Evolutionary conservation across 1,140 invertebrate genomes (phyloP), one percentile per base, ranked within the genome.

Genomic region (Campoletis sonorensis): DNA sequence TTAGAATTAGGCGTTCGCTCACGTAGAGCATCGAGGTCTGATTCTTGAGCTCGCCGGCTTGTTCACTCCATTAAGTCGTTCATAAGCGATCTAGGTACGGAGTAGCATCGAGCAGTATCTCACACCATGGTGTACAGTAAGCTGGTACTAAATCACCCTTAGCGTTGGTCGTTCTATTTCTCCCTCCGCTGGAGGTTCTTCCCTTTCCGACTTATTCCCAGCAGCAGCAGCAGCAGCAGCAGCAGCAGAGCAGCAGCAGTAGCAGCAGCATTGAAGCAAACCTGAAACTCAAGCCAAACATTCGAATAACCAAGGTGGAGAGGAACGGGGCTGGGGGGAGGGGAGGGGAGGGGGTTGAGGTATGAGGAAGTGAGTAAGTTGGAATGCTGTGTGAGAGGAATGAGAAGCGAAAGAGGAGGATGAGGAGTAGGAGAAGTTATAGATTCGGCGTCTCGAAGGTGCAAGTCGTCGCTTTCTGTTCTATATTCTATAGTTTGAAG

Each of bases 31-130:
- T n/a, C 54, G 76, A 77, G 51, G 16, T 67, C 40, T 61, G 76
- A 78, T 61, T 78, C 76, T 54, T 61, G 58, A 37, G 26, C 67
- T 30, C 33, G 54, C 58, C 79, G 80, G 79, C 83, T 85, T 83
- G 81, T 80, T 84, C 88, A 89, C 86, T 88, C 90, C 89, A 91
- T 91, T 91, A 91, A 91, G 89, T 88, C 87, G 88, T 90, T 91
- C 89, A 90, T 91, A 89, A 90, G 85, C 88, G 86, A 89, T 87
- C 87, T 80, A 85, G 61, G 58, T 51, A 81, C 84, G 78, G 21
- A 75, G 87, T 82, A 85, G 86, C 86, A 77, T 85, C 79, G 81
- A 85, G 61, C 27, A 30, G 64, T 85, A 73, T 71, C 81, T 72
- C 85, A 84, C 83, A 86, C 81, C 81, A 83, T 85, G 58, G 30